Evolutionary conservation across 2,888 invertebrate species (phyloP), one percentile per base, ranked within the genome.

Genomic region (Tetanocera ferruginea): DNA sequence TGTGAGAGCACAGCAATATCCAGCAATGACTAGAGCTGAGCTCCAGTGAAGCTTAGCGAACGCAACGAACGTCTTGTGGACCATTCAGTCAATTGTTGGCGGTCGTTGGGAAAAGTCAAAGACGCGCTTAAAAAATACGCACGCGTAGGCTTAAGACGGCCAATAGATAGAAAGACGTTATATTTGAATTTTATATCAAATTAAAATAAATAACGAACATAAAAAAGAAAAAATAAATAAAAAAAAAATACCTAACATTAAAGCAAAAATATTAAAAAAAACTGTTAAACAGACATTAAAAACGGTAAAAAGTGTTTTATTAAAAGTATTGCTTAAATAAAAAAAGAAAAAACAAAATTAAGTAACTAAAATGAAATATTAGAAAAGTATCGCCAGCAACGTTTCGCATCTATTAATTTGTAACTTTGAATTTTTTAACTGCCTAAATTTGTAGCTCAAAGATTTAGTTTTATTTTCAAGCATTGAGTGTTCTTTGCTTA

Each of bases 1-100:
- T 23, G 25, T 52, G 49, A n/a, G 52, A 23, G 19, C 25, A 5
- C 57, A 28, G 14, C 25, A 25, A 57, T 9, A n/a, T n/a, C 8
- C 17, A 49, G 52, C 57, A 25, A 60, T 25, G n/a, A 11, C 57
- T 11, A 4, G n/a, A 57, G 57, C 25, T 25, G 57, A 6, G 57
- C 57, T 19, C 57, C 2, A 57, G 9, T 57, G 25, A 43, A 43
- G 43, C 43, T 43, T 11, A 43, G 43, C 14, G 43, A 43, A 43
- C 4, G n/a, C n/a, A 23, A 23, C 19, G 23, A 55, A 55, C 19
- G 23, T 28, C 19, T 55, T 34, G 60, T 76, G 69, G 76, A 76
- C 60, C 76, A 34, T 57, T 64, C 79, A 82, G 81, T 82, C 81
- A 81, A 77, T 79, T 80, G 79, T 79, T 82, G 80, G 80, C 81